Base-by-base conservation (phyloP, 2,888 invertebrate species). In the Xestoiulus laeticollis region DNA sequence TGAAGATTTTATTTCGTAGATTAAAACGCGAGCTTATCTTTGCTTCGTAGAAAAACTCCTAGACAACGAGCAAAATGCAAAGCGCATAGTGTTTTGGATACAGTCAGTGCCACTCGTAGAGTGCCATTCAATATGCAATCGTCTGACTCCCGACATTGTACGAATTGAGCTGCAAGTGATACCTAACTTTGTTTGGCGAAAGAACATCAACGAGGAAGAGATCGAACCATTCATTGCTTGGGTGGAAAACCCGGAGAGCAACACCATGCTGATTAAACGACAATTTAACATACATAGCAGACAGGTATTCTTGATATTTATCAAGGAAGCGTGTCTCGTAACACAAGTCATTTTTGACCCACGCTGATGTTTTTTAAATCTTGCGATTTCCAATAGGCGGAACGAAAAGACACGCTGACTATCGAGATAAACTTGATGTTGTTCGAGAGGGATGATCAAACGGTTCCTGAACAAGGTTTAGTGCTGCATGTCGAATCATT, bases 221-320 rank as follows among this genome's bases (percentile, higher is more conserved):
- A 16, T 86, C 19, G 86, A 86, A 26, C 86, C 86, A 48, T 86
- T 33, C 38, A 22, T 86, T 26, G 44, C 26, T 16, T 86, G 86
- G 86, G 48, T 86, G 19, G 26, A 38, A 12, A 86, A 86, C 22
- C 86, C 86, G 2, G 5, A 19, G 1, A 86, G 1, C 8, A 3
- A 26, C n/a, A n/a, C 22, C 38, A 14, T 86, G n/a, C 38, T 1
- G 5, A 8, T 22, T 44, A 6, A 22, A 14, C 44, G 30, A 22
- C 44, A 14, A 3, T 86, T 86, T 16, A 86, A 48, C 48, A 86
- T 86, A 2, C n/a, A 86, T 5, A 4, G 2, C 1, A 14, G 48
- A 86, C 86, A 86, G 22, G 86, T 86, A 86, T 8, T 16, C 12
- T 22, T 16, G 2, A 6, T 86, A n/a, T 48, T 26, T 86, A 10